phyloP scores from a whole-genome alignment of 2,888 invertebrate species.

The Mechanitis mazaeus region DNA sequence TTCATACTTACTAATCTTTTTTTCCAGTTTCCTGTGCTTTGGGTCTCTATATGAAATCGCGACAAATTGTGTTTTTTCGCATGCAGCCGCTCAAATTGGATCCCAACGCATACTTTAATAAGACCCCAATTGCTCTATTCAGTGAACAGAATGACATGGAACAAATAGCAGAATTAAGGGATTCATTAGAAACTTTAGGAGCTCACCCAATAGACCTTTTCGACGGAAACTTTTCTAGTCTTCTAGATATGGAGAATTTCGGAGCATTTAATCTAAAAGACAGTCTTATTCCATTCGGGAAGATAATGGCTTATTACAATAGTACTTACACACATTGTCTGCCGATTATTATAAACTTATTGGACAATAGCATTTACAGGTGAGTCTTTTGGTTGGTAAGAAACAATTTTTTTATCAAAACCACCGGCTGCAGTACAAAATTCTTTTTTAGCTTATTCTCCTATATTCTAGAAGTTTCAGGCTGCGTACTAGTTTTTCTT shows the following conservation, averaged over 20 bases:
- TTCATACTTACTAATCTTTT: not conserved
- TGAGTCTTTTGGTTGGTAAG: conserved; percentile 43
- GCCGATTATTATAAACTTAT: conserved; percentile 83
- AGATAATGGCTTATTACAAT: conserved; percentile 82
- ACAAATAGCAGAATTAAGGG: conserved; percentile 55
- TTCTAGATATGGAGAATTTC: conserved; percentile 80
- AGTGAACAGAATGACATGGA: conserved; percentile 67
- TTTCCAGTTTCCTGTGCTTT: conserved; percentile 79
- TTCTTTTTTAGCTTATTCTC: too few species aligned
- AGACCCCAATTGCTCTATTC: conserved; percentile 78
- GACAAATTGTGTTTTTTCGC: conserved; percentile 79
- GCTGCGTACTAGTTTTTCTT: too few species aligned
- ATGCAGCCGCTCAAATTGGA: conserved; percentile 80
- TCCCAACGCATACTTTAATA: conserved; percentile 77
- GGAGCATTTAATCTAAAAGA: conserved; percentile 80
- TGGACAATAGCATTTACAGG: conserved; percentile 84
- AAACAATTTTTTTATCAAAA: too few species aligned
- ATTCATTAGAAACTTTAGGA: conserved; percentile 58
- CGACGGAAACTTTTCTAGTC: conserved; percentile 80
- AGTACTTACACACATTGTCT: conserved; percentile 87
- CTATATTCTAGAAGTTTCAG: too few species aligned
- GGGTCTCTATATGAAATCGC: conserved; percentile 79
- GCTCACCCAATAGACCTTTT: conserved; percentile 71
- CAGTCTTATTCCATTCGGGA: conserved; percentile 72
- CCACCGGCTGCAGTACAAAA: too few species aligned